These are phyloP conservation scores for Brachycybe producta DNA, from an alignment of 2,888 invertebrate genomes.

Conservation along the genomic window DNA sequence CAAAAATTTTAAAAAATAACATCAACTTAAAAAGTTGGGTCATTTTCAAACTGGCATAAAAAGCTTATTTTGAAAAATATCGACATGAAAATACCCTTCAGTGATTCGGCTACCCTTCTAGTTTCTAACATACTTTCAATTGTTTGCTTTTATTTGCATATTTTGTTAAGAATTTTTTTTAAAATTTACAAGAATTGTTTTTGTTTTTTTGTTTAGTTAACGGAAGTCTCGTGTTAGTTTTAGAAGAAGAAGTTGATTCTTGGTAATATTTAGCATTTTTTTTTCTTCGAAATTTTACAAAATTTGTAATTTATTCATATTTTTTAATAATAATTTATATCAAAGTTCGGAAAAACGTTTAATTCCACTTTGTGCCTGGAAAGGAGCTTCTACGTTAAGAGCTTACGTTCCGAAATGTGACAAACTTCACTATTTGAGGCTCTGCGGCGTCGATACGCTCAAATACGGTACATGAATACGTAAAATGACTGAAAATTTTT, in stretches of 20 bases:
- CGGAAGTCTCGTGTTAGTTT: conserved; percentile 66
- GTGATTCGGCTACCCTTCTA: no score
- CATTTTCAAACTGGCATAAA: no score
- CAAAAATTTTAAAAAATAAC: no score
- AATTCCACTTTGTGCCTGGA: conserved; percentile 75
- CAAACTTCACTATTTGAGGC: conserved; percentile 69
- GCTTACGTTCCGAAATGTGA: conserved; percentile 77
- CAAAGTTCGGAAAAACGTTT: conserved; percentile 28
- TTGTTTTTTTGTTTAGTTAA: conserved; percentile 36
- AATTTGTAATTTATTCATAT: neutral
- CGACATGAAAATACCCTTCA: no score
- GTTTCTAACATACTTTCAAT: no score
- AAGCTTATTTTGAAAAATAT: no score
- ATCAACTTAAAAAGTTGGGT: no score
- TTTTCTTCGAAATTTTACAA: neutral
- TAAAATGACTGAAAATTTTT: no score
- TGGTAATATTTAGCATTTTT: conserved; percentile 6
- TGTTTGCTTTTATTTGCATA: no score
- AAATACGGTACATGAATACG: conserved; percentile 69
- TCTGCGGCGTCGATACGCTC: conserved; percentile 71
- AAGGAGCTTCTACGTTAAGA: conserved; percentile 69
- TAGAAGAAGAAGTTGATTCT: conserved; percentile 37
- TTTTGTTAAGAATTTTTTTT: no score
- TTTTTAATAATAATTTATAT: no score
- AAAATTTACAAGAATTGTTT: conserved; percentile 20